These are phyloP conservation scores for Aplocera efformata DNA, from an alignment of 2,888 invertebrate genomes.

Conservation along the genomic window DNA sequence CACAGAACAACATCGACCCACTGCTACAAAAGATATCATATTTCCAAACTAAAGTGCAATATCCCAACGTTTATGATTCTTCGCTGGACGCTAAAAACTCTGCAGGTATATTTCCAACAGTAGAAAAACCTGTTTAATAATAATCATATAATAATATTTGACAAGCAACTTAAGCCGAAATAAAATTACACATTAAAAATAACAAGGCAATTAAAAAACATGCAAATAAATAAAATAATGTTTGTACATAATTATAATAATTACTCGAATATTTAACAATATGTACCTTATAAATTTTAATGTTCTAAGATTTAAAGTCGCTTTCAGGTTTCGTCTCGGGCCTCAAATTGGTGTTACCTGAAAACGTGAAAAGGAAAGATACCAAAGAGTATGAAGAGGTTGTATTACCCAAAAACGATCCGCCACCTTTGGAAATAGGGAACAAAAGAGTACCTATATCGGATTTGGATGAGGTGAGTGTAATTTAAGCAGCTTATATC, in stretches of 20 bases:
- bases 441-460: conserved; percentile 83
- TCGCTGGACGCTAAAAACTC: conserved; percentile 84
- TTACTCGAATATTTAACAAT: too few species aligned
- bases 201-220: too few species aligned
- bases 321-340: conserved; percentile 86
- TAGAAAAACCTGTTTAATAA: too few species aligned
- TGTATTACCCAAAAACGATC: conserved; percentile 86
- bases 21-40: conserved; percentile 65
- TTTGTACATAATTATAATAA: too few species aligned
- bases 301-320: background rate
- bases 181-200: too few species aligned
- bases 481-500: background rate
- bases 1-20: conserved; percentile 51
- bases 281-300: background rate
- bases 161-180: too few species aligned
- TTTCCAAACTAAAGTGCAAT: conserved; percentile 79
- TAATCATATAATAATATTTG: too few species aligned
- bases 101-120: conserved; percentile 69
- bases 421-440: conserved; percentile 81
- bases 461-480: conserved; percentile 82
- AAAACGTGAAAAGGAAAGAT: conserved; percentile 86
- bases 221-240: too few species aligned
- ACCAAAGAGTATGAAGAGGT: conserved; percentile 92
- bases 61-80: conserved; percentile 94
- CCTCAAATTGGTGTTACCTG: conserved; percentile 88